Evolutionary conservation across 2,113 vertebrate genomes (phyloP), one percentile per base, ranked within the genome.

Genomic region (Centrocercus urophasianus): DNA sequence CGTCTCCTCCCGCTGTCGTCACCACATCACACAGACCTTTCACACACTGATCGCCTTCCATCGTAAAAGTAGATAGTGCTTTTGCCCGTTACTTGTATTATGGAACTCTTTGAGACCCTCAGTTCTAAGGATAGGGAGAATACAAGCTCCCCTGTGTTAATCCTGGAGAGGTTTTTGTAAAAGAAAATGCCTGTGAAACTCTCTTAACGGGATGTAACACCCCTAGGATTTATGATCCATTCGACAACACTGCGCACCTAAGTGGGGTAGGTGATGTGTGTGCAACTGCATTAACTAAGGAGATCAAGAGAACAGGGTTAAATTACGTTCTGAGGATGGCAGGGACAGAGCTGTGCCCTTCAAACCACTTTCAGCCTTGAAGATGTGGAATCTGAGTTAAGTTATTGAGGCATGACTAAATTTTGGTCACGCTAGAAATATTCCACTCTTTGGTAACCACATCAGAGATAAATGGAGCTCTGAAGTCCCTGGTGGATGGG

Each of bases 381-480:
- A 95, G 86, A 89, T 48, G 85, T 84, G 90, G 86, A 96, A 87
- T 93, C 86, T 91, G 91, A 93, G 69, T 91, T 74, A 88, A 91
- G 93, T 89, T 93, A 89, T 73, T 93, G 91, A 91, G 83, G 95
- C 93, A 86, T 95, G 91, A 95, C 93, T 93, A 95, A 93, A 83
- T 93, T 93, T 81, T 93, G 83, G 88, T 95, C 94, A 95, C 5
- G 36, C 76, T 91, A 93, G 90, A 95, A 96, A 88, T 78, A 88
- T 96, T 97, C 91, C 93, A 93, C 88, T 91, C 72, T 93, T 95
- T 72, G 66, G 91, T 95, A 95, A 96, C 93, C 95, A 95, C 95
- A 95, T 93, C 79, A 93, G 85, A 94, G 76, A 30, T 78, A 75
- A 90, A 72, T 30, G 54, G 84, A 83, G n/a, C 76, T 96, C 89